Evolutionary conservation across 2,113 vertebrate species (phyloP).

Genomic region (Amia ocellicauda): DNA sequence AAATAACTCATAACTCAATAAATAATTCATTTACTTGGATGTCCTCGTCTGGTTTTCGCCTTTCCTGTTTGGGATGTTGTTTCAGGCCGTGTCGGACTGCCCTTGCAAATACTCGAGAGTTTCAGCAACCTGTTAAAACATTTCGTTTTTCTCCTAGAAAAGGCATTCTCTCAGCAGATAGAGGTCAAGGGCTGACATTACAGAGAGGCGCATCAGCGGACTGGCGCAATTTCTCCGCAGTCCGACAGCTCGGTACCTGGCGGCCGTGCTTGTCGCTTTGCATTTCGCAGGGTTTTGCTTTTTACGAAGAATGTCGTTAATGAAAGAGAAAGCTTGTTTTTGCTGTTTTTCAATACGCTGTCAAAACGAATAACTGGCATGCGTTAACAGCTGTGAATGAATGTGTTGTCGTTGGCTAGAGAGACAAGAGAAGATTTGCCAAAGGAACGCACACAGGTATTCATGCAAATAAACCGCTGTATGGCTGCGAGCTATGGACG

Average conservation of each 20-base stretch:
- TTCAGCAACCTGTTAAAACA: too few relatives aligned
- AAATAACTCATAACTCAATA: too few relatives aligned
- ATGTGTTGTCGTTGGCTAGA: not conserved
- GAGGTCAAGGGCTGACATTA: too few relatives aligned
- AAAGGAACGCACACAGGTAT: not conserved
- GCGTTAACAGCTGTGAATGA: not conserved
- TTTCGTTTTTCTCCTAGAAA: too few relatives aligned
- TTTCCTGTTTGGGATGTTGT: too few relatives aligned
- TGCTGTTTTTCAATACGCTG: not conserved
- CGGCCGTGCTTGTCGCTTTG: not conserved
- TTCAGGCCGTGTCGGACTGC: too few relatives aligned
- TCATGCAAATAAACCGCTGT: not conserved
- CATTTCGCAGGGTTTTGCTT: not conserved
- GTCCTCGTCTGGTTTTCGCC: too few relatives aligned
- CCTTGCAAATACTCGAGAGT: too few relatives aligned
- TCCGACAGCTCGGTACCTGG: not conserved
- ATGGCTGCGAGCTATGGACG: too few relatives aligned
- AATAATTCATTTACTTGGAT: too few relatives aligned
- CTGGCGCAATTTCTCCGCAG: not conserved
- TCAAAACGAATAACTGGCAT: slow-evolving; percentile 12
- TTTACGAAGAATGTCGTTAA: slow-evolving; percentile 9
- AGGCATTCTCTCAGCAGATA: too few relatives aligned
- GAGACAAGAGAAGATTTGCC: not conserved
- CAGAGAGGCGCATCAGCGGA: too few relatives aligned
- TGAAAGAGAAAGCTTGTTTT: slow-evolving; percentile 3